Percentiles rank a stretch among this genome's conserved stretches.
Evolutionary conservation across 2,888 invertebrate species (phyloP).

Genomic region (Cecidostiba fungosa): DNA sequence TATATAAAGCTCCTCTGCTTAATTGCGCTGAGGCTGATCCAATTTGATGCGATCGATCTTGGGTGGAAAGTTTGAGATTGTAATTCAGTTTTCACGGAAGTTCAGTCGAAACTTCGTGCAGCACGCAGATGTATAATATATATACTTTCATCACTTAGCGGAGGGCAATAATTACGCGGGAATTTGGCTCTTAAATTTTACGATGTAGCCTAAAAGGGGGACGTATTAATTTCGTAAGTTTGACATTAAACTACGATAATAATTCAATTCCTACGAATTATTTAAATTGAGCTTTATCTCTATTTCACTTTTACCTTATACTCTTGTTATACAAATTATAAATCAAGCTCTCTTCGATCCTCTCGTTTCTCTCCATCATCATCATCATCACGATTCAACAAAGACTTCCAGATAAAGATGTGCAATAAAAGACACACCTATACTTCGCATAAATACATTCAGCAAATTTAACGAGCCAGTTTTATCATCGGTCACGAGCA

Average conservation of each 20-base stretch:
- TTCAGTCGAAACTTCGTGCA: conserved; percentile 26
- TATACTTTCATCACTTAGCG: conserved; percentile 40
- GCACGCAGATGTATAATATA: background rate
- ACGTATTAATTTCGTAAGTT: background rate
- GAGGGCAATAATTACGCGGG: conserved; percentile 21
- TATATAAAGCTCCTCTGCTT: background rate
- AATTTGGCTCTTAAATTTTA: conserved; percentile 18
- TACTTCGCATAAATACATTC: background rate
- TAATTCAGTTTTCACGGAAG: conserved; percentile 50
- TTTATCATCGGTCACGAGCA: conserved; percentile 29
- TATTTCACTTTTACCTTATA: no score
- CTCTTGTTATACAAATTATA: background rate
- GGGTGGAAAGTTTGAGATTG: conserved; percentile 48
- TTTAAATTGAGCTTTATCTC: no score
- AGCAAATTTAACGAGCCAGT: conserved; percentile 4
- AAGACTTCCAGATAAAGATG: background rate
- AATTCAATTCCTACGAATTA: no score
- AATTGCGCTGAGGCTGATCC: conserved; percentile 50
- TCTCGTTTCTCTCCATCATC: background rate
- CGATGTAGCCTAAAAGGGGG: no score
- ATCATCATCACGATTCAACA: background rate
- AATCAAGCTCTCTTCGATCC: background rate
- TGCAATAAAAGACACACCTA: conserved; percentile 12
- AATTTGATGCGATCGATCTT: conserved; percentile 55
- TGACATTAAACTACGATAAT: no score